Conservation (phyloP, 1,140 invertebrate species). For the Nautilus pompilius region DNA sequence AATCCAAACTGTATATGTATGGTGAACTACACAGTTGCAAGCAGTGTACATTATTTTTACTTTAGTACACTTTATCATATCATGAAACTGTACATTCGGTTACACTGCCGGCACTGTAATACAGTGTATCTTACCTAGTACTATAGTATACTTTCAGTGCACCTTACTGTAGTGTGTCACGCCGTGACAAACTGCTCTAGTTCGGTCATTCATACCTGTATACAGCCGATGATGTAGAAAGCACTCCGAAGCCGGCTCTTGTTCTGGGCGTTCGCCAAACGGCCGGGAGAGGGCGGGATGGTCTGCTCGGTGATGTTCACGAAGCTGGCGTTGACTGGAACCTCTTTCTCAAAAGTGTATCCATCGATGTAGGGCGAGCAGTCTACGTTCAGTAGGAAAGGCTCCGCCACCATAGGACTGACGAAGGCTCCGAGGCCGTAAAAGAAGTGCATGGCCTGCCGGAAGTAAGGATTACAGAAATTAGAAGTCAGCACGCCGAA, state of each 20-base stretch:
- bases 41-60: too few species aligned
- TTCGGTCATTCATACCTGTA: conserved; percentile 49
- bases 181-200: neutral
- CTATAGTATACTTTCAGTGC: too few species aligned
- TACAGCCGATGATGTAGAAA: conserved; percentile 57
- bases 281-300: neutral
- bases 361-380: conserved; percentile 46
- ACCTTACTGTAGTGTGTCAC: too few species aligned
- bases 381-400: conserved; percentile 58
- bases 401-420: conserved; percentile 59
- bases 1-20: too few species aligned
- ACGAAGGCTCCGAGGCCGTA: conserved; percentile 61
- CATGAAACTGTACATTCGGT: too few species aligned
- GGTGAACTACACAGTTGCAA: too few species aligned
- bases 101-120: too few species aligned
- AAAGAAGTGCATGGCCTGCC: conserved; percentile 59
- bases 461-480: conserved; percentile 18
- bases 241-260: conserved; percentile 54
- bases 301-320: conserved; percentile 10
- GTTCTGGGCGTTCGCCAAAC: conserved; percentile 20
- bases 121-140: too few species aligned
- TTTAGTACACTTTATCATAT: too few species aligned
- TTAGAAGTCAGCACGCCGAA: too few species aligned
- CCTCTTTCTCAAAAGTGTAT: conserved; percentile 21
- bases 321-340: neutral